Evolutionary conservation across 2,888 invertebrate species (phyloP).

Genomic region (Chymomyza fuscimana): DNA sequence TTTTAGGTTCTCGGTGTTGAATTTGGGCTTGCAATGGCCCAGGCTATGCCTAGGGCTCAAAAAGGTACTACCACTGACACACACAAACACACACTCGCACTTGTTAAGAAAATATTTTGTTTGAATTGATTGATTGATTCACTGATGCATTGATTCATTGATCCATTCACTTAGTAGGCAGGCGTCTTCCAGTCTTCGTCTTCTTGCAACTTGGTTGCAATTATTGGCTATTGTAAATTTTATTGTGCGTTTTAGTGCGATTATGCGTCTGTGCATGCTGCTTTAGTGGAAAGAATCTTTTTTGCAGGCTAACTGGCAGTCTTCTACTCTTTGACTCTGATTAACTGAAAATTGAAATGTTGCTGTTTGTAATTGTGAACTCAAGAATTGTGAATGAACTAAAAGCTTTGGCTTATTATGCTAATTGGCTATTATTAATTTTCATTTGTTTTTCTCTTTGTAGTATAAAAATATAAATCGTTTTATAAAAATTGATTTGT

Average conservation of each 20-base stretch:
- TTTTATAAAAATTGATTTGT: conserved; percentile 66
- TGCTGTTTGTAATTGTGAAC: conserved; percentile 63
- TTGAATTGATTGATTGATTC: conserved; percentile 14
- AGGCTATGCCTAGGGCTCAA: not conserved
- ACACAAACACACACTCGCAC: conserved; percentile 31
- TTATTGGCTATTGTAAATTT: conserved; percentile 55
- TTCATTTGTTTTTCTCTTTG: conserved; percentile 48
- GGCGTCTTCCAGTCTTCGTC: conserved; percentile 40
- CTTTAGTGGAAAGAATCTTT: conserved; percentile 4
- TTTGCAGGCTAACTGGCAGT: conserved; percentile 23
- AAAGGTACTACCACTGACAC: not conserved
- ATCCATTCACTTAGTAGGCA: conserved; percentile 41
- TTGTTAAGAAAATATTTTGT: conserved; percentile 36
- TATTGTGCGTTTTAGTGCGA: conserved; percentile 45
- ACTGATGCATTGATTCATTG: conserved; percentile 1
- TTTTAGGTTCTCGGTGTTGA: conserved; percentile 11
- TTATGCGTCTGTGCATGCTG: conserved; percentile 6
- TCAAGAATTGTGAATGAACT: conserved; percentile 39
- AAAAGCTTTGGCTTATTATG: conserved; percentile 63
- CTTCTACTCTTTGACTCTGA: conserved; percentile 26
- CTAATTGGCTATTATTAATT: conserved; percentile 66
- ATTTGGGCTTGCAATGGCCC: conserved; percentile 3
- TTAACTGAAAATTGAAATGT: conserved; percentile 59
- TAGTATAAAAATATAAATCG: conserved; percentile 80
- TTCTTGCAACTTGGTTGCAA: conserved; percentile 30